Evolutionary conservation across 2,113 vertebrate genomes (phyloP).

Genomic region (Verasper variegatus): DNA sequence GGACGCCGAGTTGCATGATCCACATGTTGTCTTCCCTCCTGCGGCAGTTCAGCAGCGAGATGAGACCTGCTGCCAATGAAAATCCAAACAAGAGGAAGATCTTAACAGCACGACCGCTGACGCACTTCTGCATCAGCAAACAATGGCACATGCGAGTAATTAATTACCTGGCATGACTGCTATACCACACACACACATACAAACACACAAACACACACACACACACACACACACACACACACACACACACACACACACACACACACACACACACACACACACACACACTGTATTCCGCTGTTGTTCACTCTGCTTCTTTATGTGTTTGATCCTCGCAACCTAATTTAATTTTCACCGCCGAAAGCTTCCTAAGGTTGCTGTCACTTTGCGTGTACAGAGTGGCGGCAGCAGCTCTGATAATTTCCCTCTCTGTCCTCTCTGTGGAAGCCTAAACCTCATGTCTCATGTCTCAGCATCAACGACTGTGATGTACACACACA

Average conservation of each 20-base stretch:
- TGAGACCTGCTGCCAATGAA: conserved; percentile 20
- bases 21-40: not conserved
- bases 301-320: conserved; percentile 22
- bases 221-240: not conserved
- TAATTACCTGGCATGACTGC: conserved; percentile 44
- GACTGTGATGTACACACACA: conserved; percentile 6
- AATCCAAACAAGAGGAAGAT: conserved; percentile 6
- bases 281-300: conserved; percentile 4
- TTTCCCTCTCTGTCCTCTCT: conserved; percentile 32
- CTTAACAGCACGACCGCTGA: conserved; percentile 12
- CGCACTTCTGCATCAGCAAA: conserved; percentile 4
- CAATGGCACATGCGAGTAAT: conserved; percentile 37
- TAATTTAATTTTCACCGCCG: conserved; percentile 59
- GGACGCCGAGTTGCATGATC: no score
- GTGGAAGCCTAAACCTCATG: conserved; percentile 37
- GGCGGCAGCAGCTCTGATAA: conserved; percentile 32
- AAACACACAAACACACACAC: not conserved
- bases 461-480: conserved; percentile 27
- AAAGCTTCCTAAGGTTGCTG: conserved; percentile 36
- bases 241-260: not conserved
- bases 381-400: conserved; percentile 47
- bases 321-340: conserved; percentile 45
- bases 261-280: not conserved
- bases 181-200: not conserved
- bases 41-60: conserved; percentile 4